Evolutionary conservation across 2,113 vertebrate genomes (phyloP).

Genomic region (Plestiodon gilberti): DNA sequence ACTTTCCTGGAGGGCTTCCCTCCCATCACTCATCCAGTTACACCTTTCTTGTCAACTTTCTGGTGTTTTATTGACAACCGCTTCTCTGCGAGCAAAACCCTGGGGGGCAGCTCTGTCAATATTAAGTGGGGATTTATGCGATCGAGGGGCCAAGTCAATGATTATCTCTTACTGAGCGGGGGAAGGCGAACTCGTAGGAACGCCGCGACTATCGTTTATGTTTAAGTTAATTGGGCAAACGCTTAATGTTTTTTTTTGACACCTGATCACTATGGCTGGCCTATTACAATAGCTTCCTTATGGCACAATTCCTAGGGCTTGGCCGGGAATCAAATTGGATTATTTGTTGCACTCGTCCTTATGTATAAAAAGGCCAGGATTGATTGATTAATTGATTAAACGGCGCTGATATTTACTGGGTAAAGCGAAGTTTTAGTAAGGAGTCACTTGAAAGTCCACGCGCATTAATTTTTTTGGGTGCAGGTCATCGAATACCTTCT

Average conservation of each 20-base stretch:
- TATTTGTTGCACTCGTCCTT: background rate
- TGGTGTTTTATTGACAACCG: constrained; percentile 54
- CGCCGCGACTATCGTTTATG: background rate
- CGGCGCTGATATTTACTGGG: background rate
- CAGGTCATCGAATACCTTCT: constrained; percentile 33
- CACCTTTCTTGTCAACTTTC: constrained; percentile 61
- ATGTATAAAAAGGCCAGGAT: background rate
- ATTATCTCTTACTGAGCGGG: constrained; percentile 57
- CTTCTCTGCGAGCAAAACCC: constrained; percentile 50
- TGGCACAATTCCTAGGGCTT: background rate
- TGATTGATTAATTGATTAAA: background rate
- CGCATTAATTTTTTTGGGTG: background rate
- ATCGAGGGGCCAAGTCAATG: constrained; percentile 4
- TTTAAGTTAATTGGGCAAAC: constrained; percentile 37
- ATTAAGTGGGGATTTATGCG: constrained; percentile 54
- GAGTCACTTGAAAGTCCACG: background rate
- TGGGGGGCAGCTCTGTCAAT: constrained; percentile 49
- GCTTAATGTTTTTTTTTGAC: constrained; percentile 22
- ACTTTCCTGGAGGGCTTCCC: constrained; percentile 44
- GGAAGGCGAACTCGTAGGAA: constrained; percentile 8
- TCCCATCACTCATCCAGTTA: constrained; percentile 60
- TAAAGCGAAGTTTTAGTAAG: background rate
- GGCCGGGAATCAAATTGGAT: constrained; percentile 33
- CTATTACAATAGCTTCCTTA: background rate
- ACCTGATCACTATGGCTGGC: constrained; percentile 1